Evolutionary conservation across 2,797 vertebrate species (phyloP).

Genomic region (Chelon auratus): DNA sequence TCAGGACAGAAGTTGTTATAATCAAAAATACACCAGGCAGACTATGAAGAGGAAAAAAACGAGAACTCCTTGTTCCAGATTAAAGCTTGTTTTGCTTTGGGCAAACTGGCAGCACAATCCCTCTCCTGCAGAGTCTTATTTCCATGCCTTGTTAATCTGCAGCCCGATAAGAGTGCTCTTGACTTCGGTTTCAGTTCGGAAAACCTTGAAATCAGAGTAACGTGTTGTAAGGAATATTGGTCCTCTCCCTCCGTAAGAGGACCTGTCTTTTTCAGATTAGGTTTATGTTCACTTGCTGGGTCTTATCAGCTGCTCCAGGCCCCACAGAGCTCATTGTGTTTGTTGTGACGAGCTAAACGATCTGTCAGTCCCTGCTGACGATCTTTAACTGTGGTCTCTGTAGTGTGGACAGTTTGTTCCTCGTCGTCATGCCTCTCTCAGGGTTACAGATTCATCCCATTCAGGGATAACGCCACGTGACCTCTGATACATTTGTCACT

Average conservation of each 20-base stretch:
- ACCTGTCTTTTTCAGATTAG: conserved; percentile 24
- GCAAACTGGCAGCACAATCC: conserved; percentile 39
- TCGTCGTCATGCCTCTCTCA: background rate
- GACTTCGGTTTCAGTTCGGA: conserved; percentile 61
- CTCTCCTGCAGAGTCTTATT: conserved; percentile 51
- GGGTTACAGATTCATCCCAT: conserved; percentile 5
- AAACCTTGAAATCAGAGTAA: conserved; percentile 57
- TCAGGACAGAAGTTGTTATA: background rate
- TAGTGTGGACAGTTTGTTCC: conserved; percentile 13
- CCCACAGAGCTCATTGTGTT: conserved; percentile 49
- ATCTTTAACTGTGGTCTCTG: conserved; percentile 15
- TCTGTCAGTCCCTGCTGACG: conserved; percentile 29
- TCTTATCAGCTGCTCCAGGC: conserved; percentile 61
- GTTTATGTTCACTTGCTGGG: conserved; percentile 43
- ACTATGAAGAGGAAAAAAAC: conserved; percentile 14
- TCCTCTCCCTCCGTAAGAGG: conserved; percentile 8
- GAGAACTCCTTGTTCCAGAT: conserved; percentile 31
- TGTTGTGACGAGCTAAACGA: conserved; percentile 31
- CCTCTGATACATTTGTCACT: background rate
- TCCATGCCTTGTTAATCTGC: conserved; percentile 53
- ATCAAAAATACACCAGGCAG: conserved; percentile 10
- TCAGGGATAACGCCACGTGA: background rate
- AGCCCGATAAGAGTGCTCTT: conserved; percentile 52
- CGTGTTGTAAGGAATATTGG: conserved; percentile 28
- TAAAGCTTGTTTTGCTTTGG: conserved; percentile 43